Percentiles rank a stretch among this genome's conserved stretches.
phyloP scores from a whole-genome alignment of 2,113 vertebrate species.

The Eulemur rufifrons region DNA sequence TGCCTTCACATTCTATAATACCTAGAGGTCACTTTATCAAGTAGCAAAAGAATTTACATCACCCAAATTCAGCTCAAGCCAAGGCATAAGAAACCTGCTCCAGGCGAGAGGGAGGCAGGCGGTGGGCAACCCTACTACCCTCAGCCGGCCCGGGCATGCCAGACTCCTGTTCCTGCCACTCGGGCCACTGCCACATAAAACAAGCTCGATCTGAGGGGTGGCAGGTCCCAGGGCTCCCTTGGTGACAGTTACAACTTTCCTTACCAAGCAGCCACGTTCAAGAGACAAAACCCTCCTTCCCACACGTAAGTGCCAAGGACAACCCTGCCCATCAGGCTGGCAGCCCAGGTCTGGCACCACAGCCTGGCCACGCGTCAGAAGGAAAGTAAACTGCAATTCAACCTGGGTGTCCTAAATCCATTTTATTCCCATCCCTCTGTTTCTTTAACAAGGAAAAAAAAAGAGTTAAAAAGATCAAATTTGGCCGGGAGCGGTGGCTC shows the following conservation, averaged over 20 bases:
- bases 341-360: not conserved
- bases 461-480: not conserved
- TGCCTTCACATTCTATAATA: conserved; percentile 75
- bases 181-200: not conserved
- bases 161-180: not conserved
- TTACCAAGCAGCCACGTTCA: not conserved
- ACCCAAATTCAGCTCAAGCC: conserved; percentile 78
- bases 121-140: not conserved
- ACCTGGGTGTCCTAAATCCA: not conserved
- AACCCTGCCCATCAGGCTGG: not conserved
- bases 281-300: not conserved
- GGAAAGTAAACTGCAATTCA: conserved; percentile 21
- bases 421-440: conserved; percentile 43
- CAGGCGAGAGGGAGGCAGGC: not conserved
- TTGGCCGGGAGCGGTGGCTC: no score
- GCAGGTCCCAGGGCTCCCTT: not conserved
- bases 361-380: not conserved
- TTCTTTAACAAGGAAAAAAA: conserved; percentile 45
- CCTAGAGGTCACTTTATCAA: conserved; percentile 80
- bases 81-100: conserved; percentile 67
- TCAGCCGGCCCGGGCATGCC: not conserved
- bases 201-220: not conserved
- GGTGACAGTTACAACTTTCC: not conserved
- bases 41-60: conserved; percentile 78
- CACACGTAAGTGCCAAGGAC: not conserved